Conservation (phyloP, 23 tunicate genomes). For the Trididemnum miniatum region DNA sequence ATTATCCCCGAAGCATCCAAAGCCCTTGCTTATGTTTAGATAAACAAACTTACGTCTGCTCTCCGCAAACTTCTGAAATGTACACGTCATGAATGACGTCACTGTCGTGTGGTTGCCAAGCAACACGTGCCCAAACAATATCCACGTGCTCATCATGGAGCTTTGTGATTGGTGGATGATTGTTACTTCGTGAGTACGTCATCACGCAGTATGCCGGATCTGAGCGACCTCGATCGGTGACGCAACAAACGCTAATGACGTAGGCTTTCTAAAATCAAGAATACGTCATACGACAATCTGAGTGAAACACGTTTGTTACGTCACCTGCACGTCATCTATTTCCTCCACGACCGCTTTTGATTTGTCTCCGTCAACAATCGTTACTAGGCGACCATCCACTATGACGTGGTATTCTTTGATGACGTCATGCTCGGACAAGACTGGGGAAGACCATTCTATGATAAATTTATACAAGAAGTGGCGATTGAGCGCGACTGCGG, state of each 20-base stretch:
- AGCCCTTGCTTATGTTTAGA: too few relatives aligned
- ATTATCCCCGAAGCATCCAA: too few relatives aligned
- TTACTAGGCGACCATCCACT: slow-evolving; percentile 67
- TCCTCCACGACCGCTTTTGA: slow-evolving; percentile 67
- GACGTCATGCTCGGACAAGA: slow-evolving; percentile 28
- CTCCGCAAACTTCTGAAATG: slow-evolving; percentile 30
- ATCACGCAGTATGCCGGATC: slow-evolving; percentile 50
- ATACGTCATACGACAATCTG: too few relatives aligned
- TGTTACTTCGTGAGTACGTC: background rate
- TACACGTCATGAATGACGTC: slow-evolving; percentile 39
- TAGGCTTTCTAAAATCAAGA: slow-evolving; percentile 27
- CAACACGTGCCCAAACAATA: slow-evolving; percentile 51
- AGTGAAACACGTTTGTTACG: too few relatives aligned
- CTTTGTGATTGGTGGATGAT: background rate
- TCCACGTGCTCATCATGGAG: slow-evolving; percentile 19
- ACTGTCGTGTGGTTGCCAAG: slow-evolving; percentile 68
- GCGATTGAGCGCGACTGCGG: too few relatives aligned
- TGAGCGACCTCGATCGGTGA: slow-evolving; percentile 58
- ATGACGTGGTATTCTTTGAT: slow-evolving; percentile 77
- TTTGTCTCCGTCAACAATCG: slow-evolving; percentile 37
- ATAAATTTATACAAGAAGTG: too few relatives aligned
- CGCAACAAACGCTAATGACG: slow-evolving; percentile 76
- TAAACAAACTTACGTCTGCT: too few relatives aligned
- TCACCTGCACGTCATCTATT: slow-evolving; percentile 53
- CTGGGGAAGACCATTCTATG: background rate